Conservation (phyloP, 2,797 vertebrate species). For the Diglossa cyanea region DNA sequence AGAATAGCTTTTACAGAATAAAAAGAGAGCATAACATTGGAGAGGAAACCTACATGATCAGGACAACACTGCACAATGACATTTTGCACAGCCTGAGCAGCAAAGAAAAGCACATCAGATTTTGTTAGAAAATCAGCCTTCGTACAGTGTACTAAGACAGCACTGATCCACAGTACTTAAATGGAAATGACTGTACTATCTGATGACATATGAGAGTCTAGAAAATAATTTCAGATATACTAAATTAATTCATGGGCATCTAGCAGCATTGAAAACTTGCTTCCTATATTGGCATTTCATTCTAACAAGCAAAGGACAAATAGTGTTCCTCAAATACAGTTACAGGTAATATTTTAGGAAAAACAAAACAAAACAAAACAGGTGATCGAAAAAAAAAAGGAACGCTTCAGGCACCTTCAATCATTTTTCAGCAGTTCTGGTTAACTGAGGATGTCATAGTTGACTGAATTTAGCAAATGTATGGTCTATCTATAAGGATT, state of each 20-base stretch:
- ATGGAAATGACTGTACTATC: background rate
- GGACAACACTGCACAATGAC: background rate
- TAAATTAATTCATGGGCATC: background rate
- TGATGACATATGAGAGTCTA: background rate
- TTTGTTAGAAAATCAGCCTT: background rate
- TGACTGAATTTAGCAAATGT: background rate
- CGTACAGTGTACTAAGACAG: background rate
- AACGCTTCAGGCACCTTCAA: background rate
- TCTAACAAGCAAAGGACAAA: background rate
- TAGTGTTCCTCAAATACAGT: background rate
- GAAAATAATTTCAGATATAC: background rate
- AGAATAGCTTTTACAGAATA: background rate
- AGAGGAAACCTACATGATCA: background rate
- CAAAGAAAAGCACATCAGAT: background rate
- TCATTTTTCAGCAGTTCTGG: background rate
- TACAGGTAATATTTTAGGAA: background rate
- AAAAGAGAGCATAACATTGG: background rate
- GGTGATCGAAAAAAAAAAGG: background rate
- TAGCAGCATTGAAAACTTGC: background rate
- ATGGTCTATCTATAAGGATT: background rate
- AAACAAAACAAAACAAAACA: background rate
- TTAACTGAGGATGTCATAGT: background rate
- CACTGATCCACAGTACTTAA: background rate
- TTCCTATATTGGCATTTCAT: background rate
- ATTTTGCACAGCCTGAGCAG: background rate